Evolutionary conservation across 2,888 invertebrate genomes (phyloP).

Genomic region (Mesorhabditis belari): DNA sequence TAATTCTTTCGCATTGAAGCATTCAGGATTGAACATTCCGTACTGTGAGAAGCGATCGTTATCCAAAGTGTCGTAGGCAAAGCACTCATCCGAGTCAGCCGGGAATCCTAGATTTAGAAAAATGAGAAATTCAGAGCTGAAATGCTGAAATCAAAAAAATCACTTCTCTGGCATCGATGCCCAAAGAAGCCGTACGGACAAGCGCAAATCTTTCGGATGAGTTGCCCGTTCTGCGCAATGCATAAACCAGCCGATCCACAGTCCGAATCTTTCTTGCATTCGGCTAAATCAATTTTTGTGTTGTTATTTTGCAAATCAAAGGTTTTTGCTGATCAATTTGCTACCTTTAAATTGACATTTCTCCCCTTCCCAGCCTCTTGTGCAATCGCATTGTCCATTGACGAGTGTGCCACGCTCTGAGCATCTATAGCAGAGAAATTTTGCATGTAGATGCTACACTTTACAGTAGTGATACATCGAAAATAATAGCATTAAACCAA

Average conservation of each 20-base stretch:
- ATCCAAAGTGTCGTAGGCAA: slow-evolving; percentile 21
- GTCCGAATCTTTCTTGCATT: slow-evolving; percentile 40
- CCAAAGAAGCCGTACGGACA: slow-evolving; percentile 48
- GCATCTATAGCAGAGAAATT: not conserved
- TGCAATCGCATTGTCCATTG: slow-evolving; percentile 48
- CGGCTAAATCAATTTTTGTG: slow-evolving; percentile 16
- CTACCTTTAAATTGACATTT: slow-evolving; percentile 70
- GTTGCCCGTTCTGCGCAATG: slow-evolving; percentile 19
- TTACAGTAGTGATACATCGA: no score
- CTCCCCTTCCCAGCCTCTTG: slow-evolving; percentile 68
- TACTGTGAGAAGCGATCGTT: slow-evolving; percentile 19
- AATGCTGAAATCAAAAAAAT: slow-evolving; percentile 1
- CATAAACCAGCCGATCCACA: slow-evolving; percentile 46
- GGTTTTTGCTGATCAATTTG: not conserved
- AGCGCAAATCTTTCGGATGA: slow-evolving; percentile 33
- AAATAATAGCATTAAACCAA: no score
- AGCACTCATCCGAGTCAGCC: slow-evolving; percentile 20
- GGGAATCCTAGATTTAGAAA: slow-evolving; percentile 18
- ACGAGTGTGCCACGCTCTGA: slow-evolving; percentile 1
- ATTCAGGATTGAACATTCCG: slow-evolving; percentile 43
- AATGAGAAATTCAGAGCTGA: not conserved
- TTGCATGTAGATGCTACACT: no score
- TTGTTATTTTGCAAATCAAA: no score
- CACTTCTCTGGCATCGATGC: slow-evolving; percentile 40
- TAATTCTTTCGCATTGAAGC: slow-evolving; percentile 35